Evolutionary conservation across 2,113 vertebrate species (phyloP).

Genomic region (Sceloporus tristichus): DNA sequence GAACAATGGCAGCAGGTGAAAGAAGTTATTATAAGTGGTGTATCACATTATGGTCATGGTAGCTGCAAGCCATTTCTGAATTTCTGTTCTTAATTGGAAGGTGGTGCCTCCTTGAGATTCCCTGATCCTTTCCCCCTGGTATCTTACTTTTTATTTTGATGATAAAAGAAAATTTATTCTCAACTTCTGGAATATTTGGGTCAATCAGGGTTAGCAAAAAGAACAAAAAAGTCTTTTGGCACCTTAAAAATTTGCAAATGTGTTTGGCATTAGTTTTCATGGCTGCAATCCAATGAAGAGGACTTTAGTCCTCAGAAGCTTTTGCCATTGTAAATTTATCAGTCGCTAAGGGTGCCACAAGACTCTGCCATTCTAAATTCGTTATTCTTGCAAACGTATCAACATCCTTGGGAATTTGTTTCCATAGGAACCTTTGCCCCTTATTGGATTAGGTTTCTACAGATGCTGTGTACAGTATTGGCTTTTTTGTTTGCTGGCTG

Average conservation of each 20-base stretch:
- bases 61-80: background rate
- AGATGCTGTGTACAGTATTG: background rate
- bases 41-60: background rate
- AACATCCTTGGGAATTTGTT: constrained; percentile 46
- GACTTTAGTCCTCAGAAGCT: background rate
- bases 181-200: background rate
- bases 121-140: background rate
- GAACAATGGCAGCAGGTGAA: constrained; percentile 92
- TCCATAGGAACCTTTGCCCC: constrained; percentile 42
- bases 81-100: background rate
- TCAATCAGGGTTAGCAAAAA: background rate
- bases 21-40: background rate
- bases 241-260: background rate
- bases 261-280: background rate
- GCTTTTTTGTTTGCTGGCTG: background rate
- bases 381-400: constrained; percentile 34
- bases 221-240: background rate
- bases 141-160: constrained; percentile 10
- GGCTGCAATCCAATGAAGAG: background rate
- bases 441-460: constrained; percentile 22
- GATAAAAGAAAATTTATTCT: constrained; percentile 1
- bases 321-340: background rate
- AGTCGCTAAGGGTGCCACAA: background rate
- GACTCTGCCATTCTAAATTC: background rate
- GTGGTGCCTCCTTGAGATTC: background rate